phyloP scores from a whole-genome alignment of 1,140 invertebrate species.

The Drosophila tristis region DNA sequence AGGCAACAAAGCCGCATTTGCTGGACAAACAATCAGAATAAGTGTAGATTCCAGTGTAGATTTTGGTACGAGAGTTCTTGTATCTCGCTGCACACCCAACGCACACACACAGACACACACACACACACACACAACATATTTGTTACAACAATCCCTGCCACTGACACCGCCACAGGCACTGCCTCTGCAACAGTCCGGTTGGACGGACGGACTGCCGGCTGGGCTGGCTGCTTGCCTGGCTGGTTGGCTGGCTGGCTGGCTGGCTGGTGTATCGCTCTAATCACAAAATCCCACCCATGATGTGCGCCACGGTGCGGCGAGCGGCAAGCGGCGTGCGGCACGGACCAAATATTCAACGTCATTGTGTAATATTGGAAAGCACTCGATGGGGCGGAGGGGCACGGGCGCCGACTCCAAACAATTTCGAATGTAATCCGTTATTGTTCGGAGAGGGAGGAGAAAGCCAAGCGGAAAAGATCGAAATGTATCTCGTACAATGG shows the following conservation, averaged over 20 bases:
- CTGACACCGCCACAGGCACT: no score
- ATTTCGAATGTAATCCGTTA: conserved; percentile 80
- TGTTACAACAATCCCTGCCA: conserved; percentile 58
- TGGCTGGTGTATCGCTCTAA: conserved; percentile 51
- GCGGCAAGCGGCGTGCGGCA: conserved; percentile 5
- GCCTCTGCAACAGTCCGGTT: conserved; percentile 2
- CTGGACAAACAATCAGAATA: conserved; percentile 69
- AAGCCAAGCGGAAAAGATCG: conserved; percentile 15
- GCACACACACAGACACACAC: no score
- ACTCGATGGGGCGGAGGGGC: conserved; percentile 2
- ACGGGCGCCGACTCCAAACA: conserved; percentile 61
- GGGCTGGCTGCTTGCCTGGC: neutral
- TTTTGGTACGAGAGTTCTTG: conserved; percentile 45
- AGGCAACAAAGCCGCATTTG: neutral
- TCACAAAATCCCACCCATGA: conserved; percentile 81
- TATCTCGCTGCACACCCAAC: conserved; percentile 26
- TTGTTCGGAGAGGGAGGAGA: conserved; percentile 36
- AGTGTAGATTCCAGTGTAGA: conserved; percentile 50
- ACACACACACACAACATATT: conserved; percentile 46
- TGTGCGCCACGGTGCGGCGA: conserved; percentile 27
- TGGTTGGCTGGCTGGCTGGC: conserved; percentile 3
- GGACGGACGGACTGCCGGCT: neutral
- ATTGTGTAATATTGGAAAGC: conserved; percentile 80
- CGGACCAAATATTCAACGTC: conserved; percentile 76
- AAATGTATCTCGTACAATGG: conserved; percentile 53